Evolutionary conservation across 2,888 invertebrate species (phyloP), one percentile per base, ranked within the genome.

Genomic region (Alviniconcha strummeri): DNA sequence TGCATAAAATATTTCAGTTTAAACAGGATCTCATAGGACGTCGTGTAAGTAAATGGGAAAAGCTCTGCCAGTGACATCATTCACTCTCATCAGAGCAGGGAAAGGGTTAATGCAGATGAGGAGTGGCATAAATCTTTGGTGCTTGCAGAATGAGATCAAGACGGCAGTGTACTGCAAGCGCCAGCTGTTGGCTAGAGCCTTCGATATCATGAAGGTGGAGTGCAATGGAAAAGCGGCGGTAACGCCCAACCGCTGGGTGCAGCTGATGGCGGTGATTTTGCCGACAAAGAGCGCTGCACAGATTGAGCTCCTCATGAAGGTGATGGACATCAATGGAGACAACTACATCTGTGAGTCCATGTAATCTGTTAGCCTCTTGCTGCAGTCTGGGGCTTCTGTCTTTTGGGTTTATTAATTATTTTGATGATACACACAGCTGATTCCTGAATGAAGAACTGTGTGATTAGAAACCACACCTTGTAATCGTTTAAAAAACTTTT

Each of bases 241-340:
- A 5, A 90, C 92, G 36, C 89, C 90, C 77, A 83, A 87, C 17
- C 87, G 90, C 52, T 94, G 94, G 92, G 88, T 88, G 75, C 88
- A 90, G n/a, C 88, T 94, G 67, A 91, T 94, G 90, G 88, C 87
- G 64, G 86, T 89, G 36, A 90, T 94, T 8, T 81, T 89, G 72
- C 91, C 93, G 69, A 85, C 89, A 75, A 89, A 90, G 85, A 91
- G 92, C 88, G 79, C 87, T 83, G 85, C 89, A 83, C 89, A 91
- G 82, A 87, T 90, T 60, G 92, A 94, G 75, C 89, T 94, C 55
- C 88, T 94, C n/a, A 92, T 94, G 91, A 91, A 90, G 76, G 92
- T 94, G 6, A 87, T 94, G 74, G 94, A 94, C 87, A 88, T 88
- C 56, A 91, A 93, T 85, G 90, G 91, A 54, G 90, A 92, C 15